Percentiles rank a stretch among this genome's conserved stretches.
These are phyloP conservation scores for Aviceda subcristata DNA, from an alignment of 2,113 vertebrate species.

Conservation along the genomic window DNA sequence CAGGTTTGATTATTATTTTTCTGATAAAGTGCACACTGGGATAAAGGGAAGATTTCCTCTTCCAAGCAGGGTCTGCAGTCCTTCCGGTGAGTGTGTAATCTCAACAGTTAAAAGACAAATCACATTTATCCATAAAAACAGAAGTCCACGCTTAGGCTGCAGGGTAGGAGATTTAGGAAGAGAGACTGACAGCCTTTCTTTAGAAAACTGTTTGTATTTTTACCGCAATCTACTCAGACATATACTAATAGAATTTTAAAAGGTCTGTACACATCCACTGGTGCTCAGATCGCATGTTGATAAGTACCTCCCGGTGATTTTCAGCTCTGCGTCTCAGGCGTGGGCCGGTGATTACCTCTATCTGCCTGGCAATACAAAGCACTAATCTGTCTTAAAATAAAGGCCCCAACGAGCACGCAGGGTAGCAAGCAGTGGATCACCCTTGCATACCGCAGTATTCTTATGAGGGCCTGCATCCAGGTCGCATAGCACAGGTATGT, in stretches of 20 bases:
- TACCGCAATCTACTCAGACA: neutral
- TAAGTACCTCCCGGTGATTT: neutral
- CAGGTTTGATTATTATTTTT: slow-evolving; percentile 17
- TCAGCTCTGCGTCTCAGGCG: neutral
- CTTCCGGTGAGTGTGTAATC: neutral
- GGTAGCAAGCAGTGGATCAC: neutral
- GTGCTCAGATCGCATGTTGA: slow-evolving; percentile 21
- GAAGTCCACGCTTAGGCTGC: slow-evolving; percentile 14
- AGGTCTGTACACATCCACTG: neutral
- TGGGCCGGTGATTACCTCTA: neutral
- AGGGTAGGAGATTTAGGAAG: slow-evolving; percentile 26
- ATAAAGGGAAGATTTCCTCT: slow-evolving; percentile 41
- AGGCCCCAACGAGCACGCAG: accelerated
- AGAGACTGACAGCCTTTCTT: slow-evolving; percentile 24
- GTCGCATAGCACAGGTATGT: neutral
- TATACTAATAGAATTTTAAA: slow-evolving; percentile 57
- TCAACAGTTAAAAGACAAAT: slow-evolving; percentile 45
- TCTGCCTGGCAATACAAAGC: neutral
- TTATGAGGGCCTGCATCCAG: neutral
- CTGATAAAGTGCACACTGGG: slow-evolving; percentile 13
- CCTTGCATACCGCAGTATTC: neutral
- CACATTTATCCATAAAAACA: slow-evolving; percentile 34
- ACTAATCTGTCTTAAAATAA: slow-evolving; percentile 11
- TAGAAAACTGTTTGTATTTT: slow-evolving; percentile 29
- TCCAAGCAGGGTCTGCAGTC: neutral